A percentile compares a stretch with the other conserved stretches of the same genome.
Evolutionary conservation across 37 sponge, comb jelly and placozoan genomes (phyloP).

Genomic region (Corticium candelabrum): DNA sequence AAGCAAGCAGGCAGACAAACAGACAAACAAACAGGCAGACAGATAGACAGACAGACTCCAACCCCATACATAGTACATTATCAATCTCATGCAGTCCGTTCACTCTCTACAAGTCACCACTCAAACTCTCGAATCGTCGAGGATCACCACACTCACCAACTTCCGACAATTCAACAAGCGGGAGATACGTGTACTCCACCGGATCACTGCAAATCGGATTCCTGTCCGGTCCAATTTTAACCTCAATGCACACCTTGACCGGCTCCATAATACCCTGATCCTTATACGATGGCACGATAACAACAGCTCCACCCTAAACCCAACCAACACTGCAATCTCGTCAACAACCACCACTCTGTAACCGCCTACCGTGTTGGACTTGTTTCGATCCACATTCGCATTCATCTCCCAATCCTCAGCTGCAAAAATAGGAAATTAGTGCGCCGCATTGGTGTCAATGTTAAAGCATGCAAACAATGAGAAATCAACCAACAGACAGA

Average conservation of each 20-base stretch:
- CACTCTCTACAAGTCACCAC: too few relatives aligned
- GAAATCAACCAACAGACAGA: too few relatives aligned
- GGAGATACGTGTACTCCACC: constrained; percentile 3
- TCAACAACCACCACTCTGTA: background rate
- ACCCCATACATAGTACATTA: too few relatives aligned
- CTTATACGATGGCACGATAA: background rate
- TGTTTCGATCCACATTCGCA: background rate
- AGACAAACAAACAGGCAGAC: too few relatives aligned
- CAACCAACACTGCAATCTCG: background rate
- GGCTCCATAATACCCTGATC: background rate
- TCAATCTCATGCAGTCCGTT: too few relatives aligned
- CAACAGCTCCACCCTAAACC: constrained; percentile 3
- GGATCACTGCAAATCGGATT: background rate
- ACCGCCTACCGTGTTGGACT: background rate
- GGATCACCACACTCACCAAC: too few relatives aligned
- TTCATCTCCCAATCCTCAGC: background rate
- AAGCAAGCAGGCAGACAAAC: too few relatives aligned
- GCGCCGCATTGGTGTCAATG: too few relatives aligned
- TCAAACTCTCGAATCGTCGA: too few relatives aligned
- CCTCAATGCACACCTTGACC: background rate
- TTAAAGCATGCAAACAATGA: too few relatives aligned
- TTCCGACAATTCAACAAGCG: too few relatives aligned
- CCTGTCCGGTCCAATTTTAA: constrained; percentile 9
- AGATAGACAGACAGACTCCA: too few relatives aligned
- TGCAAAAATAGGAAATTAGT: background rate